phyloP scores from a whole-genome alignment of 2,113 vertebrate genomes.

The Struthidea cinerea region DNA sequence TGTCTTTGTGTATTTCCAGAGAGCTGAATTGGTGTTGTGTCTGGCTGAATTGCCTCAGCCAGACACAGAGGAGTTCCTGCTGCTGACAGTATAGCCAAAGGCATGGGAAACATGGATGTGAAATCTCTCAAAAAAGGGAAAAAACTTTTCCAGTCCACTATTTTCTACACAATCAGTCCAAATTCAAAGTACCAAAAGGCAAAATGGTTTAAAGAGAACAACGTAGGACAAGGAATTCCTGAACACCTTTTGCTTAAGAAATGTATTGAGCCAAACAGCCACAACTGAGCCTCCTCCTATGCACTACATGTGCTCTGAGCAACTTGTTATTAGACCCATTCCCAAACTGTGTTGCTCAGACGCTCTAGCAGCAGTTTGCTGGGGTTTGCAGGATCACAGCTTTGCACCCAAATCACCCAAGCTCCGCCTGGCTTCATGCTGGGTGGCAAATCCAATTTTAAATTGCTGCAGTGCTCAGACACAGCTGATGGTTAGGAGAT shows the following conservation, averaged over 20 bases:
- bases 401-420: neutral
- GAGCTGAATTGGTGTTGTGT: neutral
- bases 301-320: neutral
- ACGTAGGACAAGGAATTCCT: neutral
- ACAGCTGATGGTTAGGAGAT: neutral
- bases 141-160: neutral
- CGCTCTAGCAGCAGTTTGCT: neutral
- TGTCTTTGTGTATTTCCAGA: neutral
- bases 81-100: neutral
- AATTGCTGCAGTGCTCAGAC: neutral
- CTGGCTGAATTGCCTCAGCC: neutral
- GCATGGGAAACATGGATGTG: neutral
- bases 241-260: neutral
- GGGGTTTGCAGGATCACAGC: neutral
- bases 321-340: rapidly evolving
- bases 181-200: neutral
- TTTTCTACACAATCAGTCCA: neutral
- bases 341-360: neutral
- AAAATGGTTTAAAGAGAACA: neutral
- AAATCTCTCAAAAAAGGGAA: neutral
- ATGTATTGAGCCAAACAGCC: neutral
- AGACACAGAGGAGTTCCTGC: neutral
- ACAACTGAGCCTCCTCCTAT: neutral
- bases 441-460: neutral
- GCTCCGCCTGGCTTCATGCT: neutral